Evolutionary conservation across 2,113 vertebrate species (phyloP), one percentile per base, ranked within the genome.

Genomic region (Tauraco erythrolophus): DNA sequence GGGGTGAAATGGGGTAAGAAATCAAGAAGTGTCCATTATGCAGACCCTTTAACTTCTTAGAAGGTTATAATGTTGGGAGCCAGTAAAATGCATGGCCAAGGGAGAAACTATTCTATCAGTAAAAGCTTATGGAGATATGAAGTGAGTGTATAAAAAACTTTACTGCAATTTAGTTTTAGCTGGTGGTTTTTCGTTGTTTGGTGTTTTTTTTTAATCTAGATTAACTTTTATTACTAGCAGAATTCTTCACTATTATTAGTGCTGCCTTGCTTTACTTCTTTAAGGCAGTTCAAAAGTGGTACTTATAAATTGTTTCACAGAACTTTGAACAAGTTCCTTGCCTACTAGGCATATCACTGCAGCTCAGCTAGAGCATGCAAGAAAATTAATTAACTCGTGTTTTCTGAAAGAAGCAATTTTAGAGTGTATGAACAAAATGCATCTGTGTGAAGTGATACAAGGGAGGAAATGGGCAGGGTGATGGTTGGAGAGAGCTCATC

Each of bases 11-110:
- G 54, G 88, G 78, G 87, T 86, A 88, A 96, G 92, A 95, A 90
- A 97, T 98, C 86, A 97, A 96, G 88, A 89, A 91, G 28, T 84
- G 85, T 8, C 84, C 50, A 48, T 91, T 95, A 88, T 23, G 14
- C 82, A 84, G 79, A 50, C 87, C 82, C 92, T 91, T 79, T 84
- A 92, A 89, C 64, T 95, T 95, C 79, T 92, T 77, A 41, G 78
- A 83, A 92, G 33, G 89, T 93, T 93, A 33, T 66, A 80, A 64
- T 27, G 22, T 81, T 54, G 41, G 53, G 33, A 89, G 37, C 60
- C 51, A 62, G 43, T 74, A 50, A 91, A 93, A 90, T 39, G 31
- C 45, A 74, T 37, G 76, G 57, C 54, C 69, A 88, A 84, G 37
- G 23, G 48, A 69, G 54, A 77, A 70, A 54, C 23, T 50, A 18